A percentile compares a stretch with the other conserved stretches of the same genome.
phyloP scores from a whole-genome alignment of 1,140 invertebrate genomes.

The Adoxophyes honmai region DNA sequence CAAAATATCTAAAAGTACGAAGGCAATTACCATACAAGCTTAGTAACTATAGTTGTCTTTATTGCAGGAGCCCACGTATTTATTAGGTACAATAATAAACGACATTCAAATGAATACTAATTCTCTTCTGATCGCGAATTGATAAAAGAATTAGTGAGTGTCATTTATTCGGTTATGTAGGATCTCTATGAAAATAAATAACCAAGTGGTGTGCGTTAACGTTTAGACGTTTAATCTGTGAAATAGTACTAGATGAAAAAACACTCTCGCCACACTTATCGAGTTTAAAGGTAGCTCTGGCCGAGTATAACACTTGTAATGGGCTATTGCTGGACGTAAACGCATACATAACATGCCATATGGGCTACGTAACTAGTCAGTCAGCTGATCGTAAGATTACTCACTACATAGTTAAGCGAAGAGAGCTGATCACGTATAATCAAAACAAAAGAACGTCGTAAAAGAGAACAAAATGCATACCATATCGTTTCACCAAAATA shows the following conservation, averaged over 20 bases:
- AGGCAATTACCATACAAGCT: neutral
- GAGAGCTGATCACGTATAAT: neutral
- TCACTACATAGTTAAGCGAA: neutral
- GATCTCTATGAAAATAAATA: too few relatives aligned
- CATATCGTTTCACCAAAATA: constrained; percentile 42
- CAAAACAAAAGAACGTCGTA: neutral
- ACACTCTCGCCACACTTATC: too few relatives aligned
- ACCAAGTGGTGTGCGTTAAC: too few relatives aligned
- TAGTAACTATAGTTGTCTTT: neutral
- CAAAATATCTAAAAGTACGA: neutral
- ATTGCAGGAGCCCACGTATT: constrained; percentile 3
- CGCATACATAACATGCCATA: neutral
- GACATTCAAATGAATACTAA: constrained; percentile 7
- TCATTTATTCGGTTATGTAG: too few relatives aligned
- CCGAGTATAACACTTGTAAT: too few relatives aligned
- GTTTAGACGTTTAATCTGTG: too few relatives aligned
- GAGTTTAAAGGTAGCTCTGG: too few relatives aligned
- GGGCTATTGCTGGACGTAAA: neutral
- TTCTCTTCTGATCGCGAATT: neutral
- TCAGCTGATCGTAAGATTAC: constrained; percentile 10
- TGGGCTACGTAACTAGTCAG: constrained; percentile 6
- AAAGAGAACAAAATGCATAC: constrained; percentile 26
- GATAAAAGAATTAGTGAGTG: too few relatives aligned
- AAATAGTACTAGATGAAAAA: too few relatives aligned
- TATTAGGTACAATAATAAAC: neutral